Evolutionary conservation across 2,113 vertebrate species (phyloP).

Genomic region (Ammodramus savannarum): DNA sequence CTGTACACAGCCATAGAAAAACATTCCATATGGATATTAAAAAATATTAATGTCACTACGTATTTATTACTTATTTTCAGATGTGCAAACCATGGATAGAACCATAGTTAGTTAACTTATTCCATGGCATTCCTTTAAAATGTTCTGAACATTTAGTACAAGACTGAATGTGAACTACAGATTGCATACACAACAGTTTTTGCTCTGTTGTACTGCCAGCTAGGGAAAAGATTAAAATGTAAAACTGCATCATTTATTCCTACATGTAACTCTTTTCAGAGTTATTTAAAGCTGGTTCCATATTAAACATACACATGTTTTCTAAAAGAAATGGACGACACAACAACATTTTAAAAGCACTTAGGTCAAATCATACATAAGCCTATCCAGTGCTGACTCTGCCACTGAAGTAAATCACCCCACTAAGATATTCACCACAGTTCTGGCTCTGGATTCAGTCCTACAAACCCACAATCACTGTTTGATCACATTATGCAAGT

Average conservation of each 20-base stretch:
- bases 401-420: not conserved
- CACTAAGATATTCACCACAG: not conserved
- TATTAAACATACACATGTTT: not conserved
- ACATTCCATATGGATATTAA: not conserved
- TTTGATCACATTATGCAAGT: not conserved
- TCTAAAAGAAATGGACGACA: not conserved
- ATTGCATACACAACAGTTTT: not conserved
- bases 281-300: not conserved
- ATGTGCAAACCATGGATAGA: not conserved
- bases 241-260: not conserved
- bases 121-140: not conserved
- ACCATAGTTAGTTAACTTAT: not conserved
- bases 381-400: not conserved
- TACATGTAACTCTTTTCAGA: not conserved
- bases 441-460: not conserved
- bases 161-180: not conserved
- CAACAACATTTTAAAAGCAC: not conserved
- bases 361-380: not conserved
- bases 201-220: not conserved
- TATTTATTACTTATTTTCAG: not conserved
- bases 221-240: not conserved
- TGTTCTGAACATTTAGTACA: not conserved
- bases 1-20: not conserved
- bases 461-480: not conserved
- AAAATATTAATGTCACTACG: not conserved